phyloP scores from a whole-genome alignment of 2,888 invertebrate species.

The Microctonus hyperodae region DNA sequence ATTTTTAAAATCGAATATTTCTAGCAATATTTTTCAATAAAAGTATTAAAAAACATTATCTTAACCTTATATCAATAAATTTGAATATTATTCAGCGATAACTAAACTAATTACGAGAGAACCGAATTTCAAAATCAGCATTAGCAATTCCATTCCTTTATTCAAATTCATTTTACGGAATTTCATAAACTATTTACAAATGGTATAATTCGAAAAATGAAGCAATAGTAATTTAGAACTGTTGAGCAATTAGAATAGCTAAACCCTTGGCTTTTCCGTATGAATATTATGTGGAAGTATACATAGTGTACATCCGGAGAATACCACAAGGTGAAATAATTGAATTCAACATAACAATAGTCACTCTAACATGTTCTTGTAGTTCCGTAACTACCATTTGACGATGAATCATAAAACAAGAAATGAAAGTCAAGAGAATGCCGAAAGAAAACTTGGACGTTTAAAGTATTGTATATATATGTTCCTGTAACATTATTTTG shows the following conservation, averaged over 20 bases:
- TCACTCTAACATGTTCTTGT: background rate
- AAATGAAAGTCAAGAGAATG: background rate
- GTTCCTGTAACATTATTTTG: no score
- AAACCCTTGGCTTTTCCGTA: no score
- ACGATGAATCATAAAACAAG: background rate
- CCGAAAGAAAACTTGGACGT: background rate
- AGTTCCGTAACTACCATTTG: constrained; percentile 11
- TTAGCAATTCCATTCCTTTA: background rate
- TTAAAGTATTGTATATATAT: no score
- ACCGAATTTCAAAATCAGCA: background rate
- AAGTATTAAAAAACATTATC: background rate
- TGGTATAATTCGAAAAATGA: background rate
- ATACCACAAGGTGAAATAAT: background rate
- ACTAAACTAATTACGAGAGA: no score
- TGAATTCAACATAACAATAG: background rate
- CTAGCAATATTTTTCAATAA: background rate
- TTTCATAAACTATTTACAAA: background rate
- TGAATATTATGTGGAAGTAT: no score
- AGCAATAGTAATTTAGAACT: background rate
- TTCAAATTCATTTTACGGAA: no score
- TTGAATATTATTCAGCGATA: no score
- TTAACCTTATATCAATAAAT: no score
- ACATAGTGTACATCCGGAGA: background rate
- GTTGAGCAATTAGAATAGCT: constrained; percentile 13
- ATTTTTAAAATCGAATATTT: no score